Percentiles rank a stretch among this genome's conserved stretches.
phyloP scores from a whole-genome alignment of 2,797 vertebrate species.

The Erpetoichthys calabaricus region DNA sequence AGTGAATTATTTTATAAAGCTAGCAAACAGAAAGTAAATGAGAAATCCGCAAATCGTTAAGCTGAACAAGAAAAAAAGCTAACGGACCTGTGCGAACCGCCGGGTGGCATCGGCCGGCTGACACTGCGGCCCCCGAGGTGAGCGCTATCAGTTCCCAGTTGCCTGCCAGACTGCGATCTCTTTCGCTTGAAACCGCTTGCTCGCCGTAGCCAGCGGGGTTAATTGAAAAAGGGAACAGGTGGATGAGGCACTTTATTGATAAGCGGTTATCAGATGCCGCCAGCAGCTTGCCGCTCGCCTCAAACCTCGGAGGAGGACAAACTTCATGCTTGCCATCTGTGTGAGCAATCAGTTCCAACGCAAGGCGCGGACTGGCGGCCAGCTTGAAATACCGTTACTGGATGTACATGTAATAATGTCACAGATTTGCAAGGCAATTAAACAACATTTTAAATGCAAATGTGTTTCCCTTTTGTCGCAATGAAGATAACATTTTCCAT shows the following conservation, averaged over 20 bases:
- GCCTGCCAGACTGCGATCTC: neutral
- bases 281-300: neutral
- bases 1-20: too few species aligned
- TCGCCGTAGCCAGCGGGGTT: neutral
- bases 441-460: constrained; percentile 33
- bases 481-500: constrained; percentile 17
- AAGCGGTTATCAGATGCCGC: constrained; percentile 7
- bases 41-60: too few species aligned
- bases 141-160: neutral
- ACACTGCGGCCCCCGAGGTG: constrained; percentile 19
- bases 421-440: constrained; percentile 35
- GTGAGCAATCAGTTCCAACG: constrained; percentile 7
- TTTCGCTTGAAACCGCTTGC: neutral
- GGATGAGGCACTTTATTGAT: constrained; percentile 13
- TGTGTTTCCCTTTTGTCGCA: constrained; percentile 19
- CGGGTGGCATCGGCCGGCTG: too few species aligned
- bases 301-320: constrained; percentile 4
- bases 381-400: constrained; percentile 31
- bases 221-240: constrained; percentile 12
- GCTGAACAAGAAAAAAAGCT: too few species aligned
- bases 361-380: neutral
- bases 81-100: too few species aligned
- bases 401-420: constrained; percentile 22
- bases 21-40: too few species aligned
- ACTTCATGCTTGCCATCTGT: constrained; percentile 12